phyloP scores from a whole-genome alignment of 2,797 vertebrate species.

The Mormyrus proboscirostris region DNA sequence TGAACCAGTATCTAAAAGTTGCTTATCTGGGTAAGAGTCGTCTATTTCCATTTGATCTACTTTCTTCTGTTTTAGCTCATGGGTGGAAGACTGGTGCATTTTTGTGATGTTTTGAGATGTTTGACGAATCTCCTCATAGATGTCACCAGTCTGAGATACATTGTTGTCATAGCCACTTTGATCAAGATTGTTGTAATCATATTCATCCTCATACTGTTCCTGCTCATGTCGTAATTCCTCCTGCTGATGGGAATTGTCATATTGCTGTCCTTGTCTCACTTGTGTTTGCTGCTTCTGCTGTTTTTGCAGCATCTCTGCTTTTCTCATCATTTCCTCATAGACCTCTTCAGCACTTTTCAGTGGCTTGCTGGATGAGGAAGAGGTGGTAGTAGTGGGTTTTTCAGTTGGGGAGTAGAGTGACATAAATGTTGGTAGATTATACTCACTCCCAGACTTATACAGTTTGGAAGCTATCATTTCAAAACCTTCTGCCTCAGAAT shows the following conservation, averaged over 20 bases:
- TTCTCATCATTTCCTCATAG: slow-evolving; percentile 99
- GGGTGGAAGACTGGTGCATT: slow-evolving; percentile 46
- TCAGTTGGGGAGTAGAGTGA: slow-evolving; percentile 95
- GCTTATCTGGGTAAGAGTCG: slow-evolving; percentile 65
- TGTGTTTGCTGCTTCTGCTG: slow-evolving; percentile 58
- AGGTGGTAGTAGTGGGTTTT: slow-evolving; percentile 57
- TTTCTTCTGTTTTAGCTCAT: slow-evolving; percentile 50
- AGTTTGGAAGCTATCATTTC: slow-evolving; percentile 82
- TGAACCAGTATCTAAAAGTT: slow-evolving; percentile 75
- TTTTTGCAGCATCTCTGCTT: slow-evolving; percentile 91
- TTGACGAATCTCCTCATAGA: slow-evolving; percentile 89
- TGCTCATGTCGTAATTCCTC: slow-evolving; percentile 65
- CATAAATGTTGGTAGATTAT: slow-evolving; percentile 95
- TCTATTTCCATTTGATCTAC: slow-evolving; percentile 69
- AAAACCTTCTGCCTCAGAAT: slow-evolving; percentile 91
- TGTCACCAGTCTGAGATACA: slow-evolving; percentile 64
- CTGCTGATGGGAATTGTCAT: slow-evolving; percentile 48
- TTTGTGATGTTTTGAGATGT: slow-evolving; percentile 72
- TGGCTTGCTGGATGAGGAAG: slow-evolving; percentile 71
- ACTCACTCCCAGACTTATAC: slow-evolving; percentile 94
- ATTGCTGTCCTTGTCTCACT: slow-evolving; percentile 51
- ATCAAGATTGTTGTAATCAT: slow-evolving; percentile 39
- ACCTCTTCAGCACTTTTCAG: slow-evolving; percentile 97
- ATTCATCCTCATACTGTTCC: slow-evolving; percentile 57
- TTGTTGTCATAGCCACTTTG: slow-evolving; percentile 64